These are phyloP conservation scores for Cacatua alba DNA, from an alignment of 2,113 vertebrate species.

Conservation along the genomic window DNA sequence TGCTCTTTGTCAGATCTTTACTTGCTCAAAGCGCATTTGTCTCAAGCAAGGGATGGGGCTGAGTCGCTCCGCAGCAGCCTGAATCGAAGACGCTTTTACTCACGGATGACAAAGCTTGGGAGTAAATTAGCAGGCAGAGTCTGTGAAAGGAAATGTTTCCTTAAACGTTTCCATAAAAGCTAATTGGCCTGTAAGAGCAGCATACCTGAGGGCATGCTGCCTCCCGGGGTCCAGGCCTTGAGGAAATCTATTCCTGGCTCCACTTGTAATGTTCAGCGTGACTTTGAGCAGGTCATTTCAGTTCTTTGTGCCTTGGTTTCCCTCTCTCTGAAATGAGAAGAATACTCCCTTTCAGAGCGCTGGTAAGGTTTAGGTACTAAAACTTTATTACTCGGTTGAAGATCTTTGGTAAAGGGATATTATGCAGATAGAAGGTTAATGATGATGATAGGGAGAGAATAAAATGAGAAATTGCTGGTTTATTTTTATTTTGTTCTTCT, in stretches of 20 bases:
- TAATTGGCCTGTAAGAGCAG: constrained; percentile 50
- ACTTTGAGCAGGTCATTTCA: constrained; percentile 52
- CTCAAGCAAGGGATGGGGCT: background rate
- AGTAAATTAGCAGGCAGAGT: constrained; percentile 55
- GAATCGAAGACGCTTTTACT: background rate
- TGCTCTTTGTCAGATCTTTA: background rate
- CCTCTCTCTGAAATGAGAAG: constrained; percentile 1
- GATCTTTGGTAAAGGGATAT: constrained; percentile 35
- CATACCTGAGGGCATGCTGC: background rate
- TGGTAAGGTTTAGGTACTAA: constrained; percentile 46
- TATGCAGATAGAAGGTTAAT: constrained; percentile 65
- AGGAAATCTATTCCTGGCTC: constrained; percentile 37
- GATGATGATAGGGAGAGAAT: constrained; percentile 51
- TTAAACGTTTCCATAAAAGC: constrained; percentile 60
- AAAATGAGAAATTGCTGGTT: constrained; percentile 57
- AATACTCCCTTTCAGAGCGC: constrained; percentile 13
- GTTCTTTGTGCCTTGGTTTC: constrained; percentile 53
- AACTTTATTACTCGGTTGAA: constrained; percentile 47
- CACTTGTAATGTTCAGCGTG: constrained; percentile 10
- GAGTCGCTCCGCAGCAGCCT: background rate
- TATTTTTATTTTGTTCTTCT: constrained; percentile 68
- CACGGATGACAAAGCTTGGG: background rate
- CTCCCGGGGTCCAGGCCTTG: background rate
- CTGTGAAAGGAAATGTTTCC: constrained; percentile 57
- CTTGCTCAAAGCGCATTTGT: background rate